These are phyloP conservation scores for Entelurus aequoreus DNA, from an alignment of 2,113 vertebrate species.

Conservation along the genomic window DNA sequence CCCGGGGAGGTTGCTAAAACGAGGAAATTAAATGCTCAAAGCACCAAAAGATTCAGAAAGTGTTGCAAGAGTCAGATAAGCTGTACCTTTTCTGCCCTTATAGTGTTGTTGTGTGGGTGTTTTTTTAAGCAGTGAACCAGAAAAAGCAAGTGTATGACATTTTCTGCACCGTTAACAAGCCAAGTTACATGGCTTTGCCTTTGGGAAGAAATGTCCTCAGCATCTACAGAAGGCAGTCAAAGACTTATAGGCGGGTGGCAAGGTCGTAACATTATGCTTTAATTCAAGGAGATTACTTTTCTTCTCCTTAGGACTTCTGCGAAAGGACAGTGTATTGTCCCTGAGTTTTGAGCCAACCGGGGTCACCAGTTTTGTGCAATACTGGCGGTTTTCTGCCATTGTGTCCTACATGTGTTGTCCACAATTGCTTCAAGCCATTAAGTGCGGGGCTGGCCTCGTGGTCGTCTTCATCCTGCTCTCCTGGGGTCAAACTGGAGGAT, in stretches of 20 bases:
- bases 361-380: neutral
- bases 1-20: slow-evolving; percentile 23
- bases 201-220: slow-evolving; percentile 52
- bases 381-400: neutral
- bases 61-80: slow-evolving; percentile 35
- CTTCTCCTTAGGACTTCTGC: neutral
- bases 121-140: slow-evolving; percentile 37
- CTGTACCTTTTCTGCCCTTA: slow-evolving; percentile 14
- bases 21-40: slow-evolving; percentile 52
- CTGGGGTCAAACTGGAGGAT: neutral
- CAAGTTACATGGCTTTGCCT: slow-evolving; percentile 29
- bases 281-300: slow-evolving; percentile 3
- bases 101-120: neutral
- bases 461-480: neutral
- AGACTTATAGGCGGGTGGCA: slow-evolving; percentile 25
- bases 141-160: slow-evolving; percentile 41
- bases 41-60: slow-evolving; percentile 10
- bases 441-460: neutral
- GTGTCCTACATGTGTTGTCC: neutral
- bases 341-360: neutral
- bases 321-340: neutral
- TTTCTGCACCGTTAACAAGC: slow-evolving; percentile 53
- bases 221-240: slow-evolving; percentile 17
- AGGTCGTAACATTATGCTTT: slow-evolving; percentile 18
- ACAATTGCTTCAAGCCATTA: neutral